Conservation (phyloP, 2,113 vertebrate species). For the Hiodon tergisus region DNA sequence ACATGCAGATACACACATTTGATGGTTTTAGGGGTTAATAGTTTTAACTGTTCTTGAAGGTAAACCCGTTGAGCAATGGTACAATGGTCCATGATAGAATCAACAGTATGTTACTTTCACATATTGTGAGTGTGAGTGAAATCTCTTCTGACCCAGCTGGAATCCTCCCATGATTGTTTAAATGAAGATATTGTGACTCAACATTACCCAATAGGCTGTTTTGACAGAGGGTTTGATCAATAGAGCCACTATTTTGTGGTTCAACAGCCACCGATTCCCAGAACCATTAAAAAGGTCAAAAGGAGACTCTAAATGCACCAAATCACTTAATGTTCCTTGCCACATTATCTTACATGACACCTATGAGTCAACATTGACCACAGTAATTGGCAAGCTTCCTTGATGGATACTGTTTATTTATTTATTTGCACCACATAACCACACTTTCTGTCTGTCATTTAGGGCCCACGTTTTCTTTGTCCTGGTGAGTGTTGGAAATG, state of each 20-base stretch:
- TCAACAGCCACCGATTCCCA: conserved; percentile 38
- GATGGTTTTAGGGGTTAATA: no score
- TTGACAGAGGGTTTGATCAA: conserved; percentile 64
- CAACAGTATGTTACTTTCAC: neutral
- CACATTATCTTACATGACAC: conserved; percentile 58
- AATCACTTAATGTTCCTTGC: conserved; percentile 46
- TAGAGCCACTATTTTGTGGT: conserved; percentile 52
- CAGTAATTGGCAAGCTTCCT: conserved; percentile 49
- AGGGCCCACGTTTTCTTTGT: conserved; percentile 40
- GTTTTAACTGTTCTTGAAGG: no score
- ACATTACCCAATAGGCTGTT: conserved; percentile 48
- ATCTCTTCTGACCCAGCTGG: conserved; percentile 6
- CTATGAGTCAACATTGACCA: conserved; percentile 60
- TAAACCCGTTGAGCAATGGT: no score
- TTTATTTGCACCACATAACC: conserved; percentile 52
- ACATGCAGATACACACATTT: no score
- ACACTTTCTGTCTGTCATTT: conserved; percentile 46
- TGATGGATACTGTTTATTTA: conserved; percentile 48
- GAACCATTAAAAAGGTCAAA: conserved; percentile 56
- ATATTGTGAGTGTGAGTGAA: neutral
- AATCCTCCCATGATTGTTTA: conserved; percentile 28
- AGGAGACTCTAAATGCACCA: conserved; percentile 53
- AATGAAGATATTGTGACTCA: conserved; percentile 31
- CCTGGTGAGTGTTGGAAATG: conserved; percentile 39
- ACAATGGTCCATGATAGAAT: neutral